phyloP scores from a whole-genome alignment of 2,113 vertebrate genomes.

The Heloderma charlesbogerti region DNA sequence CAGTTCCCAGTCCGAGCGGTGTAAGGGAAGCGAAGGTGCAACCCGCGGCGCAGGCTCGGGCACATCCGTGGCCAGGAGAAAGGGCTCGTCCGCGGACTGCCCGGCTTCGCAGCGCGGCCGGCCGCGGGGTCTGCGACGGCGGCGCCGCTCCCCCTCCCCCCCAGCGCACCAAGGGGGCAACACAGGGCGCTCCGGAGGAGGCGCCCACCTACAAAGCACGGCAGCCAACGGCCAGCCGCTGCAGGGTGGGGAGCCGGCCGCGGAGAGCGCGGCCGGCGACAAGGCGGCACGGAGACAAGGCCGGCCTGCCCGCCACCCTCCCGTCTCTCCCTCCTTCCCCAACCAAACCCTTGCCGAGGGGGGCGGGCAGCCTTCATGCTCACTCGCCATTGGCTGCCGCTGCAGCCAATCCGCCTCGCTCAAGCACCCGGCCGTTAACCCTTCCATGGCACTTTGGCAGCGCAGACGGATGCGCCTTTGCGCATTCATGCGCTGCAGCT shows the following conservation, averaged over 20 bases:
- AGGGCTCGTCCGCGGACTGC: neutral
- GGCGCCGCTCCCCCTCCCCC: neutral
- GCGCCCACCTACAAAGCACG: neutral
- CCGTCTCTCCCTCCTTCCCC: neutral
- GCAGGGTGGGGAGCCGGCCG: neutral
- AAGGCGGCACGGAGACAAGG: constrained; percentile 15
- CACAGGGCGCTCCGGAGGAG: neutral
- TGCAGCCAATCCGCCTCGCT: neutral
- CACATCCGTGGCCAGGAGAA: no score
- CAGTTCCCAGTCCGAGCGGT: neutral
- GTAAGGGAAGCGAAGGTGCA: no score
- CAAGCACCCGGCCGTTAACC: neutral
- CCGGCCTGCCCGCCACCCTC: neutral
- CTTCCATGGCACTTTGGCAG: neutral
- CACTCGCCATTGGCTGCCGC: neutral
- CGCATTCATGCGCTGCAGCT: no score
- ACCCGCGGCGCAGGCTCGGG: no score
- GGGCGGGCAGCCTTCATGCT: neutral
- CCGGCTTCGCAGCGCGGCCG: neutral
- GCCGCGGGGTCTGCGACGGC: neutral
- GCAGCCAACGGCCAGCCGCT: neutral
- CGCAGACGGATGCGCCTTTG: neutral
- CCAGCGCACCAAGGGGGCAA: neutral
- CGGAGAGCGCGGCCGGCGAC: neutral
- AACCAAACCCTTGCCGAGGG: neutral